A percentile compares a stretch with the other conserved stretches of the same genome.
Evolutionary conservation across 2,797 vertebrate genomes (phyloP).

Genomic region (Thunnus albacares): DNA sequence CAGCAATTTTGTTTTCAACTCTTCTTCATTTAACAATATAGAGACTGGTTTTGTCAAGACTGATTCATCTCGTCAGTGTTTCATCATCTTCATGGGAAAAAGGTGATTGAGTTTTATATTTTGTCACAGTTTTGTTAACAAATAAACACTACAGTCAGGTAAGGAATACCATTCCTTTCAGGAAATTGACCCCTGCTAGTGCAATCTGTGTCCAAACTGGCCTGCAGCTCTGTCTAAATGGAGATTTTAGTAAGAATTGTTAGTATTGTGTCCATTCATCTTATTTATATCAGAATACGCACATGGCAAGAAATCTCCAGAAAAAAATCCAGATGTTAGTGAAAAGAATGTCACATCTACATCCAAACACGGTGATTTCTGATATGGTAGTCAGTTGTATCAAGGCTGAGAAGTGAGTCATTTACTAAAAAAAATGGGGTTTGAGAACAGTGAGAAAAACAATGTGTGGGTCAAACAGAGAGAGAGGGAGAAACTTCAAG

Average conservation of each 20-base stretch:
- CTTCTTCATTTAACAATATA: too few relatives aligned
- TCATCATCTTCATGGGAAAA: not conserved
- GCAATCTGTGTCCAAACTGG: too few relatives aligned
- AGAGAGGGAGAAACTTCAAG: slow-evolving; percentile 6
- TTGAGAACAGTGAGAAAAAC: slow-evolving; percentile 14
- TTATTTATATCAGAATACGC: not conserved
- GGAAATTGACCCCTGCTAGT: not conserved
- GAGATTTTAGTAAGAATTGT: not conserved
- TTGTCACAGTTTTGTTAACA: too few relatives aligned
- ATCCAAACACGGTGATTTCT: slow-evolving; percentile 3
- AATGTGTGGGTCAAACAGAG: slow-evolving; percentile 32
- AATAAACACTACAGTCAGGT: not conserved
- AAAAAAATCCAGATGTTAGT: not conserved
- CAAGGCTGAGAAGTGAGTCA: slow-evolving; percentile 24
- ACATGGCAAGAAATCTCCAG: not conserved
- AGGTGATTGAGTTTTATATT: not conserved
- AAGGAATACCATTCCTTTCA: not conserved
- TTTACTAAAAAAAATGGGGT: not conserved
- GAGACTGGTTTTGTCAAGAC: not conserved
- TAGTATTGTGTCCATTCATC: not conserved
- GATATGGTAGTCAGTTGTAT: not conserved
- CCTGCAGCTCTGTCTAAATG: not conserved
- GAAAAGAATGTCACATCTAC: not conserved
- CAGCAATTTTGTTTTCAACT: not conserved
- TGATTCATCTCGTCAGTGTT: not conserved